phyloP scores from a whole-genome alignment of 2,888 invertebrate genomes.

The Spisula solida region DNA sequence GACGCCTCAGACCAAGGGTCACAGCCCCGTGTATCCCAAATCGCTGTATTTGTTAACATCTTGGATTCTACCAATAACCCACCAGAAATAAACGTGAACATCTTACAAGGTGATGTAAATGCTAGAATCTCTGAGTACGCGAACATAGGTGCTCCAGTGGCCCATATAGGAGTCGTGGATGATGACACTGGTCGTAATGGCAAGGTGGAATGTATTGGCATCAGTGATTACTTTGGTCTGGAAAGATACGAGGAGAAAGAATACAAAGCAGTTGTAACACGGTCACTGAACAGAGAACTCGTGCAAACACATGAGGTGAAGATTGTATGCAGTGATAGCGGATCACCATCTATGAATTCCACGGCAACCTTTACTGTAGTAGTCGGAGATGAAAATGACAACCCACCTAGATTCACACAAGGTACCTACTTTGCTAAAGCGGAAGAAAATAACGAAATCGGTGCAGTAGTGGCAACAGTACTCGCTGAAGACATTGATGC shows the following conservation, averaged over 20 bases:
- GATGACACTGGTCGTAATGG: conserved; percentile 82
- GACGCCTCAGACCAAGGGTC: conserved; percentile 80
- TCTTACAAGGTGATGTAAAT: conserved; percentile 74
- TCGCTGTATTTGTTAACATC: conserved; percentile 88
- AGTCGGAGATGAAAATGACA: conserved; percentile 96
- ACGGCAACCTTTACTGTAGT: conserved; percentile 73
- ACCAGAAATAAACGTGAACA: conserved; percentile 89
- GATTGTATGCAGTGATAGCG: conserved; percentile 75
- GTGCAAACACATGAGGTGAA: conserved; percentile 65
- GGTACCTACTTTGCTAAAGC: conserved; percentile 74
- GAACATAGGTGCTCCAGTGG: conserved; percentile 80
- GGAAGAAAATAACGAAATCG: conserved; percentile 77
- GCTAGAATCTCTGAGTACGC: conserved; percentile 80
- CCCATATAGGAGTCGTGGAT: conserved; percentile 79
- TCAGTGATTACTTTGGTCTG: conserved; percentile 77
- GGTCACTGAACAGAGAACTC: conserved; percentile 71
- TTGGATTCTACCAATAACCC: conserved; percentile 97
- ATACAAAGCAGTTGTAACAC: conserved; percentile 78
- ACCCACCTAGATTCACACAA: conserved; percentile 93
- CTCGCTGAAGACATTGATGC: conserved; percentile 76
- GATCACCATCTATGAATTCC: conserved; percentile 72
- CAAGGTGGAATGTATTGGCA: conserved; percentile 76
- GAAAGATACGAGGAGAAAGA: conserved; percentile 78
- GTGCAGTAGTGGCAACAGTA: conserved; percentile 74
- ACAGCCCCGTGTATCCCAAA: conserved; percentile 78